phyloP scores from a whole-genome alignment of 2,888 invertebrate genomes.

The Apamea sordens region DNA sequence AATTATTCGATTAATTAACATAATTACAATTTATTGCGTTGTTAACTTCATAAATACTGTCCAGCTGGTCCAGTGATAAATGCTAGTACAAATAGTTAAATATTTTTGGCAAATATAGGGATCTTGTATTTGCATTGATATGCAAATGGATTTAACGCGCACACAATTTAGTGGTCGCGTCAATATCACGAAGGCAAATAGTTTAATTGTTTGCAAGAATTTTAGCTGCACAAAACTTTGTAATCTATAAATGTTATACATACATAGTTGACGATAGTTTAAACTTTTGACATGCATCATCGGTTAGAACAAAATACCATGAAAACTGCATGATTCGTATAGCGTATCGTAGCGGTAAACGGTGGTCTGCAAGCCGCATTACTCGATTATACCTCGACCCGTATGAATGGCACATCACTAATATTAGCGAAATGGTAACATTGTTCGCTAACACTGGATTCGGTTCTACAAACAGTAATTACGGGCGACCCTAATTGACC shows the following conservation, averaged over 20 bases:
- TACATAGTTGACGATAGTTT: neutral
- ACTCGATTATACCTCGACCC: neutral
- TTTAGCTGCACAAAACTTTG: neutral
- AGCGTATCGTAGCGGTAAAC: slow-evolving; percentile 1
- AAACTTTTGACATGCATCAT: neutral
- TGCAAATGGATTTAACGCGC: slow-evolving; percentile 29
- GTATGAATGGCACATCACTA: slow-evolving; percentile 35
- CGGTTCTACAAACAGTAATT: slow-evolving; percentile 55
- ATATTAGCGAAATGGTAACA: slow-evolving; percentile 46
- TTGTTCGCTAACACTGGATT: slow-evolving; percentile 47
- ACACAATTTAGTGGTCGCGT: slow-evolving; percentile 17
- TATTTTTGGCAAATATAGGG: slow-evolving; percentile 18
- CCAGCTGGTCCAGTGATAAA: slow-evolving; percentile 21
- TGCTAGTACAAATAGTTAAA: slow-evolving; percentile 12
- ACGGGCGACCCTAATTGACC: slow-evolving; percentile 70
- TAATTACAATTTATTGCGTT: slow-evolving; percentile 18
- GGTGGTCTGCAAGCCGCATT: neutral
- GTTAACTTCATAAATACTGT: slow-evolving; percentile 9
- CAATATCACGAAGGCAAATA: slow-evolving; percentile 1
- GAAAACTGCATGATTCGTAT: neutral
- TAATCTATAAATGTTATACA: neutral
- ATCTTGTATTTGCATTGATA: slow-evolving; percentile 17
- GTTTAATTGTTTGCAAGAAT: slow-evolving; percentile 6
- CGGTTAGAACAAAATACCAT: neutral
- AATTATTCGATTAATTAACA: slow-evolving; percentile 47